Conservation (phyloP, 1,140 invertebrate genomes). For the Agrypnia vestita region DNA sequence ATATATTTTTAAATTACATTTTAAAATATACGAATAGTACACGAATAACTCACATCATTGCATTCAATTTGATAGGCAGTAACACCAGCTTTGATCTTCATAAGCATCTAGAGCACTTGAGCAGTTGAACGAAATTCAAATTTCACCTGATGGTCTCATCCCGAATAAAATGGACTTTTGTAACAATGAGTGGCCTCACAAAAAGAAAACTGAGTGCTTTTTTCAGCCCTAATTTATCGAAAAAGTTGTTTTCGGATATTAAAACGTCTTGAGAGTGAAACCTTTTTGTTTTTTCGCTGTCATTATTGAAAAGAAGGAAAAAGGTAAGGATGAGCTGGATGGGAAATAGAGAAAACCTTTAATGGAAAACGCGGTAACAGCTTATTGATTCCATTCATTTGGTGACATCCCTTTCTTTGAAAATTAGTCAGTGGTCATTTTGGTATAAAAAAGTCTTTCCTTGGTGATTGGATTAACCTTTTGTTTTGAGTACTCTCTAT, state of each 20-base stretch:
- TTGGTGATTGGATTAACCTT: too few relatives aligned
- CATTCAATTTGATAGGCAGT: too few relatives aligned
- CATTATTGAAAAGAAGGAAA: conserved; percentile 51
- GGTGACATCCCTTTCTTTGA: not conserved
- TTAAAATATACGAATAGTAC: too few relatives aligned
- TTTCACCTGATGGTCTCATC: conserved; percentile 5
- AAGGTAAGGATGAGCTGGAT: conserved; percentile 52
- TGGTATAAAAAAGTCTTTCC: too few relatives aligned
- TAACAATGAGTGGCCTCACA: conserved; percentile 35
- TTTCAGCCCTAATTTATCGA: conserved; percentile 58
- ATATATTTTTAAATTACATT: too few relatives aligned
- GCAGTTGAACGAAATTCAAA: conserved; percentile 27
- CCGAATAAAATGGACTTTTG: conserved; percentile 33
- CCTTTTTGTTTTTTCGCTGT: conserved; percentile 57
- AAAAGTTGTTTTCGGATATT: conserved; percentile 57
- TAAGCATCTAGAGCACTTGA: not conserved
- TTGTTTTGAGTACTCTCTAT: too few relatives aligned
- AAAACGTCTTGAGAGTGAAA: conserved; percentile 49
- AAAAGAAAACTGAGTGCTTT: conserved; percentile 55
- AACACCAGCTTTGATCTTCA: not conserved
- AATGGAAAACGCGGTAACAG: conserved; percentile 50
- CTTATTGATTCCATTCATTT: conserved; percentile 45
- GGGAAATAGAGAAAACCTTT: conserved; percentile 52
- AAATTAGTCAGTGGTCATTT: not conserved
- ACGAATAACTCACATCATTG: too few relatives aligned